Base-by-base conservation (phyloP, 2,113 vertebrate genomes). In the Acanthochromis polyacanthus region DNA sequence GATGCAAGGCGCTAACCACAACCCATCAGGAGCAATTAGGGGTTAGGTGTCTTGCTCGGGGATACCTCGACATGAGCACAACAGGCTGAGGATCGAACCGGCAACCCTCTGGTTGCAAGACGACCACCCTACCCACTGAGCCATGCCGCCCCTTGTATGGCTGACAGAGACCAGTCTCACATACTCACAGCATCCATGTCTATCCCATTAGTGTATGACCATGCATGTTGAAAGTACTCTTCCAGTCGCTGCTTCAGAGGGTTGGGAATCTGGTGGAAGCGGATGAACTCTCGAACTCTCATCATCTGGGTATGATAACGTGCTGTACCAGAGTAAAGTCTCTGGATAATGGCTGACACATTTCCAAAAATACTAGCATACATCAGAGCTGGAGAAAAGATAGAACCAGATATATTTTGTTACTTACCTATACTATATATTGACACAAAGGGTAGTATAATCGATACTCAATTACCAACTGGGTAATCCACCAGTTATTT, bases 281-380 rank as follows among this genome's bases (percentile, higher is more conserved):
- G 94, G 72, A 94, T 95, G 84, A 95, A 95, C 75, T 95, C 94
- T 3, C 95, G 92, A 11, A 96, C 94, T 0, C 95, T 89, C 71
- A 96, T 90, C 95, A 96, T 96, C 89, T 96, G 95, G 0, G 95
- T 93, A 82, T 96, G 95, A 82, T 96, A 96, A 19, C 95, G 93
- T 0, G 95, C 95, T 0, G 95, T 96, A 70, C 96, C 96, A 0
- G 95, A 96, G 89, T 96, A 96, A 5, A 96, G 89, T 3, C 95
- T 92, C 93, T 96, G 95, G 82, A 96, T 96, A 57, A 96, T 96
- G 61, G 96, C 96, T 0, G 95, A 96, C 1, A 96, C 95, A 16
- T 96, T 96, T n/a, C 96, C 95, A 51, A 96, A 96, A 70, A 96
- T 96, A 78, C 95, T 96, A 91, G 95, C 95, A 2, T 96, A 96